phyloP scores from a whole-genome alignment of 2,888 invertebrate genomes.

The Sesia bembeciformis region DNA sequence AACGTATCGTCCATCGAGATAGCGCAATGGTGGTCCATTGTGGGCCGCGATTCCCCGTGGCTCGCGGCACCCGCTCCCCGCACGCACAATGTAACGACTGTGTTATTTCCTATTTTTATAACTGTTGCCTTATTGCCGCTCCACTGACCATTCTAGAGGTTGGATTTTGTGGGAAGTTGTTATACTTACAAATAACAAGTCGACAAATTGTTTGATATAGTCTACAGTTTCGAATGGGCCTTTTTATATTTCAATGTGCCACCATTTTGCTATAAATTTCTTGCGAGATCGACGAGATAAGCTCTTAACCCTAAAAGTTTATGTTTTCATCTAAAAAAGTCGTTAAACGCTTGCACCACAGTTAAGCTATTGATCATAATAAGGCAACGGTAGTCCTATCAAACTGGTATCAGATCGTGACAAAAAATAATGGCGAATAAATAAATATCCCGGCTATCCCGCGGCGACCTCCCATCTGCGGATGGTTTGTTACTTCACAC shows the following conservation, averaged over 20 bases:
- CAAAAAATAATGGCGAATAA: constrained; percentile 53
- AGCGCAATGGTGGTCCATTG: constrained; percentile 71
- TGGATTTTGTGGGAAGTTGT: constrained; percentile 58
- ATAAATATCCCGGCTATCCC: constrained; percentile 25
- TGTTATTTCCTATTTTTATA: constrained; percentile 61
- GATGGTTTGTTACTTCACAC: constrained; percentile 56
- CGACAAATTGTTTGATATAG: background rate
- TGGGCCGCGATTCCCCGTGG: constrained; percentile 43
- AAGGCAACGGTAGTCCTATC: constrained; percentile 33
- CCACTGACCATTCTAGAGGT: constrained; percentile 51
- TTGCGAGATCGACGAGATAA: constrained; percentile 10
- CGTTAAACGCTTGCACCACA: constrained; percentile 31
- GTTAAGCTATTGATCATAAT: constrained; percentile 36
- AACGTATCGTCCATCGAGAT: constrained; percentile 69
- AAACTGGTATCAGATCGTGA: constrained; percentile 36
- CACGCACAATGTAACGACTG: constrained; percentile 46
- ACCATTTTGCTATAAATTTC: constrained; percentile 17
- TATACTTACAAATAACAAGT: background rate
- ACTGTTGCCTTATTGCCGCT: constrained; percentile 57
- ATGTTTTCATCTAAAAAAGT: constrained; percentile 22
- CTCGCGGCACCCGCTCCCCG: constrained; percentile 37
- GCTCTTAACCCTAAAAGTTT: constrained; percentile 16
- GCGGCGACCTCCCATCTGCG: constrained; percentile 45
- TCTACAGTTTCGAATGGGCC: background rate
- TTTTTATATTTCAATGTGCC: constrained; percentile 16